phyloP scores from a whole-genome alignment of 2,113 vertebrate species.

The Ahaetulla prasina region DNA sequence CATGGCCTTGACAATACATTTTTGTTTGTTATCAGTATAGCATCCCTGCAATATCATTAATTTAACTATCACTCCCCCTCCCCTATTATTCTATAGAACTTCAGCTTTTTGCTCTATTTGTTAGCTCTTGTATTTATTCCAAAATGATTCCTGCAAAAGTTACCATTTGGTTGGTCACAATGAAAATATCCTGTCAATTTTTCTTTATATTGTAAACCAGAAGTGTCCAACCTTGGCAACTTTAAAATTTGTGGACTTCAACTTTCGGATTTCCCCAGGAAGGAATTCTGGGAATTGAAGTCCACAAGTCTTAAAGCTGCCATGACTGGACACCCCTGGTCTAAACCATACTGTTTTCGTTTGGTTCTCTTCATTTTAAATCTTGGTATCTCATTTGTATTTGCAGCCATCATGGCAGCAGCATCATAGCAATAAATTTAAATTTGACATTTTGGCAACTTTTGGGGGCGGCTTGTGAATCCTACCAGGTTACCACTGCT shows the following conservation, averaged over 20 bases:
- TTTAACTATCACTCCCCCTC: neutral
- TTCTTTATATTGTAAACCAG: neutral
- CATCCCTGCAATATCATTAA: neutral
- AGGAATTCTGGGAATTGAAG: too few relatives aligned
- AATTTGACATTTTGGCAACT: neutral
- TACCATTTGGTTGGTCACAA: neutral
- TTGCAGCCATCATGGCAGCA: neutral
- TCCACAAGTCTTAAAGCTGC: too few relatives aligned
- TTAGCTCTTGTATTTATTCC: neutral
- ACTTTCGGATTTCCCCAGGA: too few relatives aligned
- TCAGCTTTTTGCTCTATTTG: neutral
- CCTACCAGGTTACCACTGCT: neutral
- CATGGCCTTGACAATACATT: neutral
- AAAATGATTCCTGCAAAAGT: neutral
- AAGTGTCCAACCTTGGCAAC: too few relatives aligned
- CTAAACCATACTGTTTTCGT: neutral
- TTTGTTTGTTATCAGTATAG: neutral
- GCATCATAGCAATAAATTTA: neutral
- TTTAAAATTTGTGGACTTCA: too few relatives aligned
- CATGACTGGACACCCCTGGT: too few relatives aligned
- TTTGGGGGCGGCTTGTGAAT: neutral
- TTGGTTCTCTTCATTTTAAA: neutral
- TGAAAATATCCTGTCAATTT: neutral
- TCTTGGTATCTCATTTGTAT: neutral
- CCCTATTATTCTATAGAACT: neutral